phyloP scores from a whole-genome alignment of 2,113 vertebrate genomes.

The Sceloporus tristichus region DNA sequence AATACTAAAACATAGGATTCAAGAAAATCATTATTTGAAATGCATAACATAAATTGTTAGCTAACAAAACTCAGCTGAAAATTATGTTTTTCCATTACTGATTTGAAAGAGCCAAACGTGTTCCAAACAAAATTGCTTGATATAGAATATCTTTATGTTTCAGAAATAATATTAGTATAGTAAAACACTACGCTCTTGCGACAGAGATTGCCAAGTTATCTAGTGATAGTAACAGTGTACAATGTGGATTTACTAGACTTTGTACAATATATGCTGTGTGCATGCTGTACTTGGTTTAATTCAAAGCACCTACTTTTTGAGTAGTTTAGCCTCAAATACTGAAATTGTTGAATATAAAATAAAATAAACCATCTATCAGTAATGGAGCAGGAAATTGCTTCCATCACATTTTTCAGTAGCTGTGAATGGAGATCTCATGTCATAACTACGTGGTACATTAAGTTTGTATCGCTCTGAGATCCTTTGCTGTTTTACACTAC shows the following conservation, averaged over 20 bases:
- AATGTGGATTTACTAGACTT: neutral
- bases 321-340: neutral
- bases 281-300: neutral
- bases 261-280: neutral
- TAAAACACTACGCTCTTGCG: neutral
- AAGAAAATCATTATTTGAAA: slow-evolving; percentile 5
- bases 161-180: neutral
- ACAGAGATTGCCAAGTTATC: neutral
- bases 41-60: neutral
- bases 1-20: slow-evolving; percentile 16
- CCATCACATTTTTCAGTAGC: neutral
- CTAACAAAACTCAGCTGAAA: neutral
- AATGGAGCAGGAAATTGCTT: neutral
- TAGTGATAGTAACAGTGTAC: neutral
- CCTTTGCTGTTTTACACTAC: too few species aligned
- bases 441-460: neutral
- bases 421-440: neutral
- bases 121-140: neutral
- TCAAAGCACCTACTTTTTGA: neutral
- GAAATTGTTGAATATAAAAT: neutral
- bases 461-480: neutral
- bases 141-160: neutral
- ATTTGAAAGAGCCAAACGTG: neutral
- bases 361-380: neutral
- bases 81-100: neutral